Evolutionary conservation across 2,888 invertebrate species (phyloP), one percentile per base, ranked within the genome.

Genomic region (Lepidocyrtoides sp.): DNA sequence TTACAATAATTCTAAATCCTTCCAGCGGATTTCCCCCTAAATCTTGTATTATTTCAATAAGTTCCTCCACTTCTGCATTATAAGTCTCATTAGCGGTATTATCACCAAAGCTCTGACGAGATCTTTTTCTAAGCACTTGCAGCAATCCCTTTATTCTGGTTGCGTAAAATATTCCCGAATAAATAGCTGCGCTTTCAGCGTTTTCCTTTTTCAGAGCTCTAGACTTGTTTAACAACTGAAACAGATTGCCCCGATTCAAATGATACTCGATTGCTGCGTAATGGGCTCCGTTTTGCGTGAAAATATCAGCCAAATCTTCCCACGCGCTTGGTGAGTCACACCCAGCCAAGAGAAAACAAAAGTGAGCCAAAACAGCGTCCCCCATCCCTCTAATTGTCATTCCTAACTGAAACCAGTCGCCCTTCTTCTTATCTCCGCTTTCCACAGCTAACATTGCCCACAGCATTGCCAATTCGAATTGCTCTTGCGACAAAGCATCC

Each of bases 371-470:
- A 0, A 93, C 89, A 2, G 93, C 83, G 72, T 93, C 93, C 7
- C 81, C 66, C 48, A 79, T 60, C 10, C 72, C 54, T 12, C 82
- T 32, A 7, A 93, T 88, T 26, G 91, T 84, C 89, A 93, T 86
- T 26, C 92, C 93, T 32, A 93, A 72, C 32, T 92, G 77, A n/a
- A 85, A 92, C 92, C 92, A 92, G 4, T 85, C 66, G 0, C 87
- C 66, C 12, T 72, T 83, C 0, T 41, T 83, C 20, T 91, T 84
- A 17, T 83, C 83, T n/a, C 88, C 88, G 17, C 89, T 89, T 48
- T 89, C 72, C n/a, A 92, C 41, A 1, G 86, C 91, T 32, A 93
- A n/a, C 89, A 91, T 93, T 29, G 92, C 92, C 93, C 93, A 93
- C 8, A 93, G 63, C 93, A 93, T 92, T 23, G 92, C 91, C 48